Evolutionary conservation across 2,888 invertebrate species (phyloP).

Genomic region (Drepana falcataria): DNA sequence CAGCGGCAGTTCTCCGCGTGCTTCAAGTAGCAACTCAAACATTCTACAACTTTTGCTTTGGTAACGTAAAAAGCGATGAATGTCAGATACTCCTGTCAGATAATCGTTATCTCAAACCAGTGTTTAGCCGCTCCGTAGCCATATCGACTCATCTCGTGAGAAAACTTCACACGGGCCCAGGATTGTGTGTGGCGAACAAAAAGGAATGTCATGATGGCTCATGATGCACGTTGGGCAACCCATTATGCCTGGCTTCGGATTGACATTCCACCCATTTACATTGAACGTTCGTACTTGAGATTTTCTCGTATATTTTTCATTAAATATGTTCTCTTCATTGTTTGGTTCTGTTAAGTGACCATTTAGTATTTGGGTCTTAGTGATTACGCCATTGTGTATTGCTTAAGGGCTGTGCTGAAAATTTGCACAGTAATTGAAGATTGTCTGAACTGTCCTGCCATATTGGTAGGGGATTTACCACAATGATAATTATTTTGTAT

Average conservation of each 20-base stretch:
- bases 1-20: background rate
- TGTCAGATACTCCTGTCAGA: constrained; percentile 13
- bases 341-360: constrained; percentile 14
- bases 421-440: too few relatives aligned
- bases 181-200: constrained; percentile 59
- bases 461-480: too few relatives aligned
- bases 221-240: constrained; percentile 70
- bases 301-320: constrained; percentile 35
- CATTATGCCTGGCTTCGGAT: constrained; percentile 32
- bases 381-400: background rate
- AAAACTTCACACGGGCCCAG: constrained; percentile 58
- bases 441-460: too few relatives aligned
- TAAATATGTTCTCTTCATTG: constrained; percentile 39
- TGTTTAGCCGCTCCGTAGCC: constrained; percentile 52
- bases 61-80: constrained; percentile 14
- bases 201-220: constrained; percentile 77
- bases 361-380: constrained; percentile 4
- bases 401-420: background rate
- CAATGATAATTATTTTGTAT: too few relatives aligned
- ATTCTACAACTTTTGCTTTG: background rate
- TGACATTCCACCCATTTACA: constrained; percentile 61
- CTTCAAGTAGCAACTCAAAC: background rate
- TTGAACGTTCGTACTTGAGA: constrained; percentile 51
- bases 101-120: constrained; percentile 44
- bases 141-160: constrained; percentile 55